Base-by-base conservation (phyloP, 2,113 vertebrate genomes). In the Malurus elegans region DNA sequence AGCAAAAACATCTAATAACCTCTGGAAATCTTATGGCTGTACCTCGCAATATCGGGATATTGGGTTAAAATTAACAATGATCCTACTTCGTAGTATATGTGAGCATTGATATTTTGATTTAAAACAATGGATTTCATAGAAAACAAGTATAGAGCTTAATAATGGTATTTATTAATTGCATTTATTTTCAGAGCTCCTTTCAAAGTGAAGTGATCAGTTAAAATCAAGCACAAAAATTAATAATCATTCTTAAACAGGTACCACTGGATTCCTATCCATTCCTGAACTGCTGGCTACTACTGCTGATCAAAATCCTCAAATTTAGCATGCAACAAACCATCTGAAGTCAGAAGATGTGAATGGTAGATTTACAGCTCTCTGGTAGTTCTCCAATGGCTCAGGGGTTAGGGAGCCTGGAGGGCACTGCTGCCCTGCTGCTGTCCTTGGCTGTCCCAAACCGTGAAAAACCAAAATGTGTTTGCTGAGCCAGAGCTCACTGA, bases 41-140 rank as follows among this genome's bases (percentile, higher is more conserved):
- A 70, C 24, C 11, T 42, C 62, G 45, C 38, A 91, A 42, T 76
- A 62, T 44, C n/a, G 73, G 87, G 82, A 85, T 18, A 36, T 44
- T 79, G 74, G 50, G 70, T 89, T 88, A 90, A 95, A 96, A 85
- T 85, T 79, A 93, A 84, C 90, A 92, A 10, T 60, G 61, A 79
- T 91, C 58, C 47, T 79, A 50, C 32, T 82, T 80, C 47, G 73
- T 82, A 72, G 40, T 54, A 47, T 40, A 66, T 50, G 57, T 13
- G 34, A 72, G 23, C 88, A 91, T 56, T 79, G 80, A 91, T 87
- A 91, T 90, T 95, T 73, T 91, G 51, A 79, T 91, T 88, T 79
- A 91, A 92, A 94, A 82, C 74, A 62, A 91, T 50, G 53, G 70
- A 72, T 91, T 92, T 91, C 61, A 34, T 61, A 93, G 81, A 34